Conservation (phyloP, 2,888 invertebrate species). For the Cylloceria caligata region DNA sequence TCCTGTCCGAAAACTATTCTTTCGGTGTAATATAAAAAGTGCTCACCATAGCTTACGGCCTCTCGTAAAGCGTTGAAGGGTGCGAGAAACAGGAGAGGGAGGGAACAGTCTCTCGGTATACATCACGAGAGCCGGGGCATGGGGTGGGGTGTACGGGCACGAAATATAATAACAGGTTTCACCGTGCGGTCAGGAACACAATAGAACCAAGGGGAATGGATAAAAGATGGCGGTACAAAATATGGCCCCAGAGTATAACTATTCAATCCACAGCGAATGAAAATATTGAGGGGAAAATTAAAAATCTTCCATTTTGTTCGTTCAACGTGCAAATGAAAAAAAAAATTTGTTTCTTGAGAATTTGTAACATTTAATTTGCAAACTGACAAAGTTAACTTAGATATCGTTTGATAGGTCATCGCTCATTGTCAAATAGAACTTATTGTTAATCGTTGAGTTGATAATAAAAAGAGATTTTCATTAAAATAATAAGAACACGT, state of each 20-base stretch:
- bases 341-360: neutral
- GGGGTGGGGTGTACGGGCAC: conserved; percentile 51
- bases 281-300: neutral
- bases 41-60: conserved; percentile 49
- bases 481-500: neutral
- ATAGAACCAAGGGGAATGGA: conserved; percentile 76
- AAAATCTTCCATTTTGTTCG: neutral
- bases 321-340: neutral
- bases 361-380: neutral
- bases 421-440: too few species aligned
- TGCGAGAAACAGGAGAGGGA: conserved; percentile 44
- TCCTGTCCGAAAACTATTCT: neutral
- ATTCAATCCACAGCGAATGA: neutral
- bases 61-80: conserved; percentile 43
- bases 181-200: conserved; percentile 65
- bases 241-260: conserved; percentile 51
- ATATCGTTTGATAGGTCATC: neutral
- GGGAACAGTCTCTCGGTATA: conserved; percentile 42
- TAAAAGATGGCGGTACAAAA: conserved; percentile 65
- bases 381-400: neutral
- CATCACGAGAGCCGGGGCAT: conserved; percentile 40
- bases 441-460: too few species aligned
- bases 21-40: neutral
- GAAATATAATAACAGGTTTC: conserved; percentile 76
- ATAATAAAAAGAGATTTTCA: neutral